Percentiles rank a stretch among this genome's conserved stretches.
phyloP scores from a whole-genome alignment of 2,888 invertebrate genomes.

The Nomada ruficornis region DNA sequence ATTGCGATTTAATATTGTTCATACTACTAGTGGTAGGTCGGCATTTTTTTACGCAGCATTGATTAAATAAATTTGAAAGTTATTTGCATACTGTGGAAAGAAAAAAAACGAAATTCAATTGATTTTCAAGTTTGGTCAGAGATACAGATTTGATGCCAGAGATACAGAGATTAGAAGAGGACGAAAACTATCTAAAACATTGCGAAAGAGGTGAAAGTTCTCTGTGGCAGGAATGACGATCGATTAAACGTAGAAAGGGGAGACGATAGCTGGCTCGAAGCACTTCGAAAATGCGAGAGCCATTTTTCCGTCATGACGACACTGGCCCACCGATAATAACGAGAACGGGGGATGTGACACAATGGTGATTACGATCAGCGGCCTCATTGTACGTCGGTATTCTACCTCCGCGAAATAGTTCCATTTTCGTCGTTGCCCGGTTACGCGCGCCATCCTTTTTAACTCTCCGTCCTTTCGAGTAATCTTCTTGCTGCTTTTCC shows the following conservation, averaged over 20 bases:
- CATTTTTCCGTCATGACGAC: slow-evolving; percentile 72
- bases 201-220: slow-evolving; percentile 53
- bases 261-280: slow-evolving; percentile 28
- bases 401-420: no score
- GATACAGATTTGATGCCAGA: slow-evolving; percentile 30
- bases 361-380: slow-evolving; percentile 74
- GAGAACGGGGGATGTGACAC: slow-evolving; percentile 68
- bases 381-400: slow-evolving; percentile 3
- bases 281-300: slow-evolving; percentile 75
- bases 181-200: slow-evolving; percentile 30
- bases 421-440: no score
- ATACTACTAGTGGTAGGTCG: neutral
- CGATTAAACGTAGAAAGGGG: slow-evolving; percentile 59
- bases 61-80: no score
- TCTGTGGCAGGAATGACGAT: slow-evolving; percentile 56
- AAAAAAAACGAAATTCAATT: slow-evolving; percentile 61
- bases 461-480: no score
- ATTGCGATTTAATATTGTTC: slow-evolving; percentile 2
- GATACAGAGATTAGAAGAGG: slow-evolving; percentile 23
- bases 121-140: slow-evolving; percentile 65
- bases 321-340: slow-evolving; percentile 70
- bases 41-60: slow-evolving; percentile 20
- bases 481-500: no score
- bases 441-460: no score
- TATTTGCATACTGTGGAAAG: no score